A percentile compares a stretch with the other conserved stretches of the same genome.
Evolutionary conservation across 2,888 invertebrate genomes (phyloP).

Genomic region (Leptothorax acervorum): DNA sequence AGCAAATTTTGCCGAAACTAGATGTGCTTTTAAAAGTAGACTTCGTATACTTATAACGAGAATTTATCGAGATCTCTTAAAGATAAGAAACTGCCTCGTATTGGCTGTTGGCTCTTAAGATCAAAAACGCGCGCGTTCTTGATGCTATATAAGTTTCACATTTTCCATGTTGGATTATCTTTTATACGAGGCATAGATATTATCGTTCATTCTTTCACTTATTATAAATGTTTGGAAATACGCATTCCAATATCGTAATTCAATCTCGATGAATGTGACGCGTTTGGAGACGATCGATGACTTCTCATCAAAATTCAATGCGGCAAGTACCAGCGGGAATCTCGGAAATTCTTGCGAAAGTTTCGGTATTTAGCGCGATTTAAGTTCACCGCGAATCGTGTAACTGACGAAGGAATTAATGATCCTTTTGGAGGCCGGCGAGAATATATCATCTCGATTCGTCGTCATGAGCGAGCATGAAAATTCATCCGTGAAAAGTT

Average conservation of each 20-base stretch:
- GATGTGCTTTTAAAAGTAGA: neutral
- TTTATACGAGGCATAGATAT: neutral
- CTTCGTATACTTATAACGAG: neutral
- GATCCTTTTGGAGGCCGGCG: slow-evolving; percentile 23
- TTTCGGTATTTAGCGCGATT: slow-evolving; percentile 37
- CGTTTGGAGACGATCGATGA: neutral
- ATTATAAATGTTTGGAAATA: slow-evolving; percentile 1
- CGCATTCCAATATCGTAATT: neutral
- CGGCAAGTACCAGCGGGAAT: neutral
- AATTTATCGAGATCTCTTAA: slow-evolving; percentile 10
- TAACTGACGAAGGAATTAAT: slow-evolving; percentile 55
- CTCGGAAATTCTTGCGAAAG: slow-evolving; percentile 36
- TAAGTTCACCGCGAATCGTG: slow-evolving; percentile 51
- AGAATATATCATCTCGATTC: slow-evolving; percentile 49
- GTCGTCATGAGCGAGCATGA: slow-evolving; percentile 28
- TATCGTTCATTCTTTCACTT: neutral
- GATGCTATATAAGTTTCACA: neutral
- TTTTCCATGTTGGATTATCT: neutral
- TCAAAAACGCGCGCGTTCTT: neutral
- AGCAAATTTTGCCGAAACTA: slow-evolving; percentile 1
- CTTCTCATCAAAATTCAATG: slow-evolving; percentile 37
- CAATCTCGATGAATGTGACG: neutral
- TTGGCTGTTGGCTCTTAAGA: neutral
- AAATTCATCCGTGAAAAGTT: slow-evolving; percentile 49
- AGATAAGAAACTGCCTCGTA: slow-evolving; percentile 2